These are phyloP conservation scores for Yponomeuta plumbellus DNA, from an alignment of 2,888 invertebrate genomes.

Conservation along the genomic window DNA sequence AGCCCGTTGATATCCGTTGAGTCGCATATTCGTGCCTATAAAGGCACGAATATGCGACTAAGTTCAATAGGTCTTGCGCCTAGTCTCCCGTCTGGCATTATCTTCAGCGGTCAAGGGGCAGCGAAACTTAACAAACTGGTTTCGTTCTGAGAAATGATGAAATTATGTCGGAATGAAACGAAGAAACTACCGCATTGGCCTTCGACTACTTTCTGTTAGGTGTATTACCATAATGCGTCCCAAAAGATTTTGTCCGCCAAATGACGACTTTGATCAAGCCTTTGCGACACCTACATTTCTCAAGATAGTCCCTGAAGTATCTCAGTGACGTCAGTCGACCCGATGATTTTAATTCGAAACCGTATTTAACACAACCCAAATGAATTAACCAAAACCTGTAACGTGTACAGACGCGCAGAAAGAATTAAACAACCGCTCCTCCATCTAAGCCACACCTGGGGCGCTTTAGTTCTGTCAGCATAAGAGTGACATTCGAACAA, in stretches of 20 bases:
- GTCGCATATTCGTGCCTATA: conserved; percentile 20
- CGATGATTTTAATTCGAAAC: conserved; percentile 20
- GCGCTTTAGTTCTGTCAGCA: not conserved
- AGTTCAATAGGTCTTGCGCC: conserved; percentile 27
- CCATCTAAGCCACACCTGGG: not conserved
- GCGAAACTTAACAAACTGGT: not conserved
- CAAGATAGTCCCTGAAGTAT: not conserved
- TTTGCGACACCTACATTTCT: not conserved
- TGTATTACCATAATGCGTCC: not conserved
- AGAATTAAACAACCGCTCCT: not conserved
- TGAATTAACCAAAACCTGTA: conserved; percentile 13
- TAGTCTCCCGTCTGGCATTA: not conserved
- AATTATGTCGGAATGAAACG: not conserved
- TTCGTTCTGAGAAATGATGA: not conserved
- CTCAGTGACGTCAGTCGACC: not conserved
- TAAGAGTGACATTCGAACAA: not conserved
- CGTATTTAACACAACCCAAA: conserved; percentile 4
- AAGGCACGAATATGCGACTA: conserved; percentile 22
- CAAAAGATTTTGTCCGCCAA: conserved; percentile 35
- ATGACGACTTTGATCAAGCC: conserved; percentile 18
- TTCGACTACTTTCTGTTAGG: not conserved
- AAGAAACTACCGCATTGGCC: not conserved
- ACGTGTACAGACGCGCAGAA: not conserved
- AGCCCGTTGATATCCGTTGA: too few species aligned
- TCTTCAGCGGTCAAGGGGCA: not conserved